A percentile compares a stretch with the other conserved stretches of the same genome.
These are phyloP conservation scores for Pseudopipra pipra DNA, from an alignment of 2,113 vertebrate genomes.

Conservation along the genomic window DNA sequence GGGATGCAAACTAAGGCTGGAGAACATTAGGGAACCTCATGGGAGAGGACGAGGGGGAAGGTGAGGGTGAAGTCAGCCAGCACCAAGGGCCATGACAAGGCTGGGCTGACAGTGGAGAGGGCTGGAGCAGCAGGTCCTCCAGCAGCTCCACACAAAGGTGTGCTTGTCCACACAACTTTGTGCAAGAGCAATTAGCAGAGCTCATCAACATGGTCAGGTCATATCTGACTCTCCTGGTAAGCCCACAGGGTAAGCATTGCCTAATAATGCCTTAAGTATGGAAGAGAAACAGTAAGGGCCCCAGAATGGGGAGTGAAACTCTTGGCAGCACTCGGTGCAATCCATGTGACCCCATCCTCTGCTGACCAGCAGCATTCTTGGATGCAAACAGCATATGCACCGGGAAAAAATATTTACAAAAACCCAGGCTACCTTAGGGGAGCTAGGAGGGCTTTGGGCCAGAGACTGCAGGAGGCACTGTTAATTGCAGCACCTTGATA, in stretches of 20 bases:
- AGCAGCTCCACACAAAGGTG: not conserved
- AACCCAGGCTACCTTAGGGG: not conserved
- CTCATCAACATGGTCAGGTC: not conserved
- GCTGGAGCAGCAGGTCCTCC: not conserved
- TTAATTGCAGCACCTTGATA: not conserved
- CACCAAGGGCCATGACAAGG: not conserved
- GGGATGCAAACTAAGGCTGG: not conserved
- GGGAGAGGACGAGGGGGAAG: not conserved
- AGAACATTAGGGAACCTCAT: not conserved
- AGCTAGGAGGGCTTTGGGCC: not conserved
- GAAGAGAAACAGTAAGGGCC: not conserved
- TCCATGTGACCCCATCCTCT: not conserved
- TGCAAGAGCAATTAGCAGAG: not conserved
- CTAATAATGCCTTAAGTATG: not conserved
- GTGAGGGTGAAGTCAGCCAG: not conserved
- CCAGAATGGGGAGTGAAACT: not conserved
- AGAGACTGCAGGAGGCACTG: not conserved
- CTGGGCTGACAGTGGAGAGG: not conserved
- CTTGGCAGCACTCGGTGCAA: not conserved
- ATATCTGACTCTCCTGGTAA: not conserved
- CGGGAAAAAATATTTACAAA: slow-evolving; percentile 30
- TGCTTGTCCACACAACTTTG: not conserved
- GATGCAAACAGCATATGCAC: slow-evolving; percentile 6
- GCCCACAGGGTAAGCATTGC: not conserved
- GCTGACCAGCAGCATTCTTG: not conserved